phyloP scores from a whole-genome alignment of 1,140 invertebrate genomes.

The Papilio xuthus region DNA sequence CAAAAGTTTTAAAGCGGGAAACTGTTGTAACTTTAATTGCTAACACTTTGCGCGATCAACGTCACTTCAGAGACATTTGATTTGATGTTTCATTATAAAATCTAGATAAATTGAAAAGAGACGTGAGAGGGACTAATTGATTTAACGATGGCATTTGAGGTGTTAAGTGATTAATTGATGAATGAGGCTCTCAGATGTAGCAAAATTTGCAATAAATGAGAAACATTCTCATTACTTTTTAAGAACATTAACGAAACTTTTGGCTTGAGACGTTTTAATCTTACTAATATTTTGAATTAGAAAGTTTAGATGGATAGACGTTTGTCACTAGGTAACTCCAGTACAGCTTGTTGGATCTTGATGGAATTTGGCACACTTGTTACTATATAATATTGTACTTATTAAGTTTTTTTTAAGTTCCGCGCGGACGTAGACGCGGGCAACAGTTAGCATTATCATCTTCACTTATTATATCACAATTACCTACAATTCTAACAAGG shows the following conservation, averaged over 20 bases:
- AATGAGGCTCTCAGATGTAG: not conserved
- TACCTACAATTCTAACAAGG: no score
- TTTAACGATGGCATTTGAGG: not conserved
- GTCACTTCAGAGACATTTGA: not conserved
- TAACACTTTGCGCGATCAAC: not conserved
- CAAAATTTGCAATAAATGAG: not conserved
- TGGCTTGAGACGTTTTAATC: no score
- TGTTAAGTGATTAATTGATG: not conserved
- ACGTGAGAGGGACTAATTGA: not conserved
- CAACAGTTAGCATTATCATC: no score
- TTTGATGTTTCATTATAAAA: constrained; percentile 20
- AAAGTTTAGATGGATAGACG: no score
- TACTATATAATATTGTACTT: no score
- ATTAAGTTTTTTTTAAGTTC: no score
- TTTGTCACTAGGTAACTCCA: no score
- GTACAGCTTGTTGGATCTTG: no score
- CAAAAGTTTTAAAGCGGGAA: constrained; percentile 27
- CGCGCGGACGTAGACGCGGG: no score
- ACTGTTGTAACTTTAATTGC: constrained; percentile 27
- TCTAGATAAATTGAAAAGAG: constrained; percentile 1
- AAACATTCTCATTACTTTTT: not conserved
- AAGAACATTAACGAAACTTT: not conserved
- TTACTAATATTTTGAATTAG: no score
- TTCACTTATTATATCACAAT: no score
- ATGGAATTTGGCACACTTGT: no score